phyloP scores from a whole-genome alignment of 2,797 vertebrate species.

The Enteromius unitaeniatus region DNA sequence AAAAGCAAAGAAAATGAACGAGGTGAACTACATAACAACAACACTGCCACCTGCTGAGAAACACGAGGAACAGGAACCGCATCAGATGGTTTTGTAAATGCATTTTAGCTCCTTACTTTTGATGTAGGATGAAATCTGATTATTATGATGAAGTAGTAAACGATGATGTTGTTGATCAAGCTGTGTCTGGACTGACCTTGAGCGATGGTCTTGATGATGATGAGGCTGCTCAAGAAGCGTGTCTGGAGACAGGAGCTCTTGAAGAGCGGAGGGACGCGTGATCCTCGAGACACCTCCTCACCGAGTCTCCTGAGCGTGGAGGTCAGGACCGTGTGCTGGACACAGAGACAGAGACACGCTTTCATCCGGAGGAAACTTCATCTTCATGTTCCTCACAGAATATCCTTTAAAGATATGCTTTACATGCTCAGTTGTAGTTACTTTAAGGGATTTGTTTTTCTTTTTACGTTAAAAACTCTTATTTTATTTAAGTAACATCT shows the following conservation, averaged over 20 bases:
- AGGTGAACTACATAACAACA: background rate
- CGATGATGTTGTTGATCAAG: too few relatives aligned
- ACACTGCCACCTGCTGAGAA: constrained; percentile 52
- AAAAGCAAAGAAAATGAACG: background rate
- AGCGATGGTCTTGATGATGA: constrained; percentile 86
- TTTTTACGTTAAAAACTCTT: too few relatives aligned
- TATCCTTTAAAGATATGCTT: too few relatives aligned
- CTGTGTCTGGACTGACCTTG: constrained; percentile 73
- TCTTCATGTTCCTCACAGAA: too few relatives aligned
- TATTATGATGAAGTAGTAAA: too few relatives aligned
- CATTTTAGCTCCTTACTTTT: too few relatives aligned
- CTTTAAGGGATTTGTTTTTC: too few relatives aligned
- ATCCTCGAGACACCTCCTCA: constrained; percentile 82
- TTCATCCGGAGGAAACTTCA: too few relatives aligned
- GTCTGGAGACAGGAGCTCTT: constrained; percentile 81
- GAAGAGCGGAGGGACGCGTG: constrained; percentile 76
- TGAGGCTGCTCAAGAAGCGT: constrained; percentile 84
- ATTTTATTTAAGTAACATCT: too few relatives aligned
- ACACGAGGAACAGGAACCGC: background rate
- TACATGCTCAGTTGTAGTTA: too few relatives aligned
- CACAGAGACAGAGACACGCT: background rate
- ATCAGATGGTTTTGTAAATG: too few relatives aligned
- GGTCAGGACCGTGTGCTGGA: constrained; percentile 67
- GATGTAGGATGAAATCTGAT: too few relatives aligned
- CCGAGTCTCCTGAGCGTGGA: constrained; percentile 86